These are phyloP conservation scores for Andrena bucephala DNA, from an alignment of 2,888 invertebrate genomes.

Conservation along the genomic window DNA sequence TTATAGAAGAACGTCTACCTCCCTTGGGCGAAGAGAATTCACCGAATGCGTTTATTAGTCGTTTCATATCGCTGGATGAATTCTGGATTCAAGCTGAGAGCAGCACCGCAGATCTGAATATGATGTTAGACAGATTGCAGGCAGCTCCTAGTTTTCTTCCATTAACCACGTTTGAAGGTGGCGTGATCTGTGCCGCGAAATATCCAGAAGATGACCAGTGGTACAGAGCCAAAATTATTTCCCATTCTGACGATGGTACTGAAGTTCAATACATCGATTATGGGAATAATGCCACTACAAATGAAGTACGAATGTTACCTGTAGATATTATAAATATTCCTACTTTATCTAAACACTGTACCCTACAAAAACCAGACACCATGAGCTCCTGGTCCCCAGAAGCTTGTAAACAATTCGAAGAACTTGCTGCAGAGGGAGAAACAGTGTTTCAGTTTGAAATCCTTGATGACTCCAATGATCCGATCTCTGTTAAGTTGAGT, in stretches of 20 bases:
- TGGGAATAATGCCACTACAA: constrained; percentile 88
- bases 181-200: constrained; percentile 88
- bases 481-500: constrained; percentile 88
- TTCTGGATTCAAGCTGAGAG: constrained; percentile 84
- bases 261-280: constrained; percentile 90
- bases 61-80: constrained; percentile 76
- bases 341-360: constrained; percentile 88
- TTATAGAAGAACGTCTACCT: constrained; percentile 75
- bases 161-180: constrained; percentile 85
- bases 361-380: constrained; percentile 87
- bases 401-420: constrained; percentile 89
- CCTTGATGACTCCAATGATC: constrained; percentile 89
- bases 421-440: constrained; percentile 89
- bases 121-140: constrained; percentile 87
- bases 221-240: constrained; percentile 89
- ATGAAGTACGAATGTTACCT: constrained; percentile 87
- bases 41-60: constrained; percentile 73
- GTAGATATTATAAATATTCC: constrained; percentile 87
- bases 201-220: constrained; percentile 89
- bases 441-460: constrained; percentile 90
- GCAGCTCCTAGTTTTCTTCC: constrained; percentile 87
- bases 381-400: constrained; percentile 88
- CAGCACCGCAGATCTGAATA: constrained; percentile 86
- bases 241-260: constrained; percentile 86
- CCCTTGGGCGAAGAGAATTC: constrained; percentile 80